Percentiles rank a stretch among this genome's conserved stretches.
Evolutionary conservation across 2,113 vertebrate species (phyloP).

Genomic region (Phyllopteryx taeniolatus): DNA sequence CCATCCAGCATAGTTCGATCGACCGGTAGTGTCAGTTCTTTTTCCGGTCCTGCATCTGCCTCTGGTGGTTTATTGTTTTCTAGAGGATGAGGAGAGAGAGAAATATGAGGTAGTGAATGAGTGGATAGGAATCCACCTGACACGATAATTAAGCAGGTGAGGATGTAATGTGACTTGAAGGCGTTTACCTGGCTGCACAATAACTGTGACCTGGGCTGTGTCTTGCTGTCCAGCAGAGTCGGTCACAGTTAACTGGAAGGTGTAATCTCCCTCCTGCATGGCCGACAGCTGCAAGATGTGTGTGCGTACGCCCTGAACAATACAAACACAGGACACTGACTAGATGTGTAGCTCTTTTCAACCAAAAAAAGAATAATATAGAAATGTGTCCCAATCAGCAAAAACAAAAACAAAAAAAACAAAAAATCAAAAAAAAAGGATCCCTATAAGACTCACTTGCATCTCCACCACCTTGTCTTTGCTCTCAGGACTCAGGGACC

Average conservation of each 20-base stretch:
- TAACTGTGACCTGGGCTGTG: slow-evolving; percentile 91
- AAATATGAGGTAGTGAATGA: neutral
- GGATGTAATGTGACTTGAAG: neutral
- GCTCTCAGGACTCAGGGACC: slow-evolving; percentile 92
- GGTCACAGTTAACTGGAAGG: slow-evolving; percentile 92
- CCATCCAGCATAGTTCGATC: slow-evolving; percentile 92
- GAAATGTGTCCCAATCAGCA: neutral
- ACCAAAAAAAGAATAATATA: neutral
- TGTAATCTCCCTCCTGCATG: slow-evolving; percentile 97
- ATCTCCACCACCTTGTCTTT: slow-evolving; percentile 98
- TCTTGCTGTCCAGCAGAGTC: slow-evolving; percentile 91
- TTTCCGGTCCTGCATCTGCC: slow-evolving; percentile 94
- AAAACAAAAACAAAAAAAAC: neutral
- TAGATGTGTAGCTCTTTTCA: neutral
- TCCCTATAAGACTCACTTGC: slow-evolving; percentile 79
- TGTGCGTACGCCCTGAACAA: slow-evolving; percentile 85
- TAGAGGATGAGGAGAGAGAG: slow-evolving; percentile 39
- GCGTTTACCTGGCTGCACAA: slow-evolving; percentile 91
- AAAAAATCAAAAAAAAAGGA: neutral
- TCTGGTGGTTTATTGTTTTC: slow-evolving; percentile 95
- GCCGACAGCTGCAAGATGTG: slow-evolving; percentile 89
- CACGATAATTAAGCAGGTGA: neutral
- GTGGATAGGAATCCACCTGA: neutral
- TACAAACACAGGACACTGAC: neutral
- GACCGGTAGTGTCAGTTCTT: slow-evolving; percentile 91